Evolutionary conservation across 2,113 vertebrate species (phyloP).

Genomic region (Eonycteris spelaea): DNA sequence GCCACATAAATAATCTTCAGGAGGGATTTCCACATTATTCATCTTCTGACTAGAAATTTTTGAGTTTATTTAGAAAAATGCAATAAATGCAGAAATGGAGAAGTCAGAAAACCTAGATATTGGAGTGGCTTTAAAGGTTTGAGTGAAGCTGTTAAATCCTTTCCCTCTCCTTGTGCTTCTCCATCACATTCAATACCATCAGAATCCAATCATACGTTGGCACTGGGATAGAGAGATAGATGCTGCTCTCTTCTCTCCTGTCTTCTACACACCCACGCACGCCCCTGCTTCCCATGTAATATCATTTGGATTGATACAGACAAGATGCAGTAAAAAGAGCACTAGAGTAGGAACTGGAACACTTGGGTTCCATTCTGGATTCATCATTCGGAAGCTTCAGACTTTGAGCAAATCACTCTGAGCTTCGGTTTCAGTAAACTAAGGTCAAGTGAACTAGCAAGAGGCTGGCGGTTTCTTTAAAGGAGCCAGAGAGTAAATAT

Average conservation of each 20-base stretch:
- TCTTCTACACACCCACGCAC: not conserved
- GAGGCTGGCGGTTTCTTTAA: not conserved
- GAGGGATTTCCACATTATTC: not conserved
- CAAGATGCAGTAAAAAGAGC: not conserved
- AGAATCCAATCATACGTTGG: not conserved
- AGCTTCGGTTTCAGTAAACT: not conserved
- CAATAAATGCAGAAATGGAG: not conserved
- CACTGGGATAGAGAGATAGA: not conserved
- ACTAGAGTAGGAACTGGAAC: not conserved
- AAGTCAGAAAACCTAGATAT: not conserved
- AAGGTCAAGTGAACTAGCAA: not conserved
- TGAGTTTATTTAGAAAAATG: not conserved
- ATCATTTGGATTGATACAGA: not conserved
- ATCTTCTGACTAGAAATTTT: not conserved
- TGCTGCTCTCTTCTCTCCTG: not conserved
- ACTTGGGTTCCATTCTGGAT: not conserved
- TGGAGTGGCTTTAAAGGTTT: not conserved
- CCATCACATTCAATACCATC: not conserved
- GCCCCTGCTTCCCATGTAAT: fast-evolving
- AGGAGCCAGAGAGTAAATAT: not conserved
- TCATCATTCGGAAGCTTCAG: not conserved
- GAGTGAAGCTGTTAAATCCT: not conserved
- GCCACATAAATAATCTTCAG: not conserved
- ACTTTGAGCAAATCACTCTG: not conserved
- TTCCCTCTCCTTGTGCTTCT: not conserved